Base-by-base conservation (phyloP, 2,113 vertebrate genomes). In the Cricetomys ansorgei region DNA sequence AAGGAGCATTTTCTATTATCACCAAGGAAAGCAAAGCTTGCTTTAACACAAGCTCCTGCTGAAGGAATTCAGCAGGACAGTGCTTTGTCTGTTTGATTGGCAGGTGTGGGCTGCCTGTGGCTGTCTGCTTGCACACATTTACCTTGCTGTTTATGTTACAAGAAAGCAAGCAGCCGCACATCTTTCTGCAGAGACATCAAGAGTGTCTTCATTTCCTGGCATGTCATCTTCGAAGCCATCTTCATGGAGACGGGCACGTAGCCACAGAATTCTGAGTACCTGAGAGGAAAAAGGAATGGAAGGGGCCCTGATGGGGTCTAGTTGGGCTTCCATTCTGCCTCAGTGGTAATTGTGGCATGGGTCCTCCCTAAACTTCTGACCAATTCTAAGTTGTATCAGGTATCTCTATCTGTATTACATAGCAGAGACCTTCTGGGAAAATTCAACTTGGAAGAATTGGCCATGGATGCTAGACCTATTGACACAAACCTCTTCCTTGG, bases 41-140 rank as follows among this genome's bases (percentile, higher is more conserved):
- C 50, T 97, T 98, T 91, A 70, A 91, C 95, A 76, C 91, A 88
- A 96, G 97, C 91, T 75, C 88, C 65, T 15, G 55, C 16, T 19
- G 90, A 96, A 94, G 95, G 94, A 96, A 86, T 96, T 94, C 50
- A 87, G 91, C 31, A 97, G 97, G 97, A 96, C 84, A 93, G 86
- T 34, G 48, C 93, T 92, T 96, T 95, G 93, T 90, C 90, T 96
- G 97, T 96, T 97, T 94, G 97, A 96, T 96, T 97, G 97, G 98
- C 93, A 95, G 89, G 34, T 94, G 97, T 97, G 97, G 95, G 29
- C 64, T 97, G 95, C 97, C 97, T 96, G 43, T 77, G 59, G 75
- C 57, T 23, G 15, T 27, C 43, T 59, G 69, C 70, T 73, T 76
- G 72, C 72, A 34, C 72, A 40, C 34, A 50, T 92, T 95, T 97